These are phyloP conservation scores for Cylindroiulus punctatus DNA, from an alignment of 2,888 invertebrate genomes.

Conservation along the genomic window DNA sequence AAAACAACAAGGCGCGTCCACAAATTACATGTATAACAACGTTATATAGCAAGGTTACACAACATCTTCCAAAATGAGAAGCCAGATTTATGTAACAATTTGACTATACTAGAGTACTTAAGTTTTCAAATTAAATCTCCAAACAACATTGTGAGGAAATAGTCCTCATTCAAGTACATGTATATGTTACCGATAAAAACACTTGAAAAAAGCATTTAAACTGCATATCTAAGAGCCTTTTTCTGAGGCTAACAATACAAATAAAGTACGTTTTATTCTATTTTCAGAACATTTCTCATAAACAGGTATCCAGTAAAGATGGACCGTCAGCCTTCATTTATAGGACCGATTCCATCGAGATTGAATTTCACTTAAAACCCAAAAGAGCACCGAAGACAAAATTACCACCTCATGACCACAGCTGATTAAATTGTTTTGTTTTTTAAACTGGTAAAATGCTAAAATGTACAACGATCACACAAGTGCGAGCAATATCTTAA, in stretches of 20 bases:
- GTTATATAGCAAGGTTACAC: too few species aligned
- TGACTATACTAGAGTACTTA: too few species aligned
- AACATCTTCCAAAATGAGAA: neutral
- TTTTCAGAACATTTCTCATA: constrained; percentile 56
- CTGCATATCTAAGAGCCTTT: too few species aligned
- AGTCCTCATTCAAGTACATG: too few species aligned
- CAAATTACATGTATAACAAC: neutral
- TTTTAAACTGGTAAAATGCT: neutral
- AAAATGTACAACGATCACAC: neutral
- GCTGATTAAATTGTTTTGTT: neutral
- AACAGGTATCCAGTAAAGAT: constrained; percentile 57
- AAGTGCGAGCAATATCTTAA: neutral
- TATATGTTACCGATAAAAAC: too few species aligned
- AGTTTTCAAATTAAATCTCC: too few species aligned
- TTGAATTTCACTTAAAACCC: constrained; percentile 55
- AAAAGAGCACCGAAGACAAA: neutral
- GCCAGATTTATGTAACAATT: too few species aligned
- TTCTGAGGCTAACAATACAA: neutral
- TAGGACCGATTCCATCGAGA: constrained; percentile 57
- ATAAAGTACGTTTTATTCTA: constrained; percentile 33
- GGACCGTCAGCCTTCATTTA: constrained; percentile 54
- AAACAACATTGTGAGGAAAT: too few species aligned
- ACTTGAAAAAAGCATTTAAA: too few species aligned
- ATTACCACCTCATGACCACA: neutral
- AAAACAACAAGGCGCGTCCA: neutral